Percentiles rank a stretch among this genome's conserved stretches.
phyloP scores from a whole-genome alignment of 2,888 invertebrate species.

The Bhutanitis thaidina region DNA sequence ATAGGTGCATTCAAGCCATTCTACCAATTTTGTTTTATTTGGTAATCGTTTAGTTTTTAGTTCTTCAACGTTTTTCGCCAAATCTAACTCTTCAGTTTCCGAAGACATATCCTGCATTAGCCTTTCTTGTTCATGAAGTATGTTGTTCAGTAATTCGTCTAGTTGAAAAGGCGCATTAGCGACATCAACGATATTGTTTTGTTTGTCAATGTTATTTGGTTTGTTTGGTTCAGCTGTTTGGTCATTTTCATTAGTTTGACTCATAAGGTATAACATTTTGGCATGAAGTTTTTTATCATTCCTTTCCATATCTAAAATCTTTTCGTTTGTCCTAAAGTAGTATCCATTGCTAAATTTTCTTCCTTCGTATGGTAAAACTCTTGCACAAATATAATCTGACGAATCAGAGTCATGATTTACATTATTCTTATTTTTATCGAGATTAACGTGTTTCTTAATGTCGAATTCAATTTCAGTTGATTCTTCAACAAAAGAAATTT shows the following conservation, averaged over 20 bases:
- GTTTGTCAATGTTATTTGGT: not conserved
- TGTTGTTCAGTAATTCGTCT: constrained; percentile 11
- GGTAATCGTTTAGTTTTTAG: constrained; percentile 26
- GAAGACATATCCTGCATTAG: not conserved
- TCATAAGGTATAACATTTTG: constrained; percentile 34
- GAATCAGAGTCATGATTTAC: not conserved
- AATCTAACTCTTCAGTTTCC: not conserved
- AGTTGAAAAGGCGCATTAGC: constrained; percentile 5
- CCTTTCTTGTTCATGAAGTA: constrained; percentile 10
- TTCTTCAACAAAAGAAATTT: not conserved
- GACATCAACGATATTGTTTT: constrained; percentile 5
- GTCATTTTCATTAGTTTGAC: constrained; percentile 3
- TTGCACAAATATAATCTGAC: constrained; percentile 35
- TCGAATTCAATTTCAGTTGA: not conserved
- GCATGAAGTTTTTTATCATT: constrained; percentile 49
- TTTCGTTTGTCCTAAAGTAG: constrained; percentile 48
- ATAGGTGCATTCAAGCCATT: constrained; percentile 60
- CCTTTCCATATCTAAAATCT: constrained; percentile 56
- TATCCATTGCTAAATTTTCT: constrained; percentile 48
- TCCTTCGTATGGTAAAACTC: constrained; percentile 40
- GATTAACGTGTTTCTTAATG: not conserved
- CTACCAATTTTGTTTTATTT: constrained; percentile 42
- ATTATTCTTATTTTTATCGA: not conserved
- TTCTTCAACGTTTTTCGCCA: not conserved
- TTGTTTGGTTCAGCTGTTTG: not conserved